phyloP scores from a whole-genome alignment of 2,888 invertebrate species.

The Eupeodes luniger region DNA sequence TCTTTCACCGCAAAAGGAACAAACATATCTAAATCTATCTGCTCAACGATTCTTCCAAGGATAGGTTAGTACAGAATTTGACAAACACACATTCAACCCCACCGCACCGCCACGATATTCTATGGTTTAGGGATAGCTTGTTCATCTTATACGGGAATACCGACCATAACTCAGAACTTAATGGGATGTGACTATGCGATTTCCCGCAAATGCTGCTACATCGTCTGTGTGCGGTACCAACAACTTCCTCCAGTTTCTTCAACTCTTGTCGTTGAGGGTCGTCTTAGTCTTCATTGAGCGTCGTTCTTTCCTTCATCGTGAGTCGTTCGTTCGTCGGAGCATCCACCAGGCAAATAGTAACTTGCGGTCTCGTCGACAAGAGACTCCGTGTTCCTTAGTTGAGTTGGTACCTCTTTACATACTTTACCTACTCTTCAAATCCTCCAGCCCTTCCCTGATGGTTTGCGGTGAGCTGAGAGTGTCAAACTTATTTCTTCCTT shows the following conservation, averaged over 20 bases:
- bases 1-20: not conserved
- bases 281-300: not conserved
- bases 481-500: conserved; percentile 42
- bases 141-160: not conserved
- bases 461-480: conserved; percentile 29
- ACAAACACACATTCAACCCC: conserved; percentile 1
- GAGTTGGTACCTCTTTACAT: not conserved
- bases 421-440: not conserved
- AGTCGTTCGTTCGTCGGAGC: not conserved
- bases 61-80: not conserved
- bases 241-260: conserved; percentile 9
- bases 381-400: conserved; percentile 12
- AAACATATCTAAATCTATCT: not conserved
- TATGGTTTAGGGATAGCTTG: not conserved
- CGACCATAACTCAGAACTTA: conserved; percentile 61
- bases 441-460: not conserved
- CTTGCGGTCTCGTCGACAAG: conserved; percentile 54
- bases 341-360: conserved; percentile 41
- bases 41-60: conserved; percentile 2
- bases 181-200: conserved; percentile 68
- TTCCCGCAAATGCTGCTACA: conserved; percentile 54
- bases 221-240: conserved; percentile 38
- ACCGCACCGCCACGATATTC: not conserved
- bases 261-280: not conserved
- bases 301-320: not conserved